Evolutionary conservation across 2,888 invertebrate genomes (phyloP).

Genomic region (Ophioninae sp.): DNA sequence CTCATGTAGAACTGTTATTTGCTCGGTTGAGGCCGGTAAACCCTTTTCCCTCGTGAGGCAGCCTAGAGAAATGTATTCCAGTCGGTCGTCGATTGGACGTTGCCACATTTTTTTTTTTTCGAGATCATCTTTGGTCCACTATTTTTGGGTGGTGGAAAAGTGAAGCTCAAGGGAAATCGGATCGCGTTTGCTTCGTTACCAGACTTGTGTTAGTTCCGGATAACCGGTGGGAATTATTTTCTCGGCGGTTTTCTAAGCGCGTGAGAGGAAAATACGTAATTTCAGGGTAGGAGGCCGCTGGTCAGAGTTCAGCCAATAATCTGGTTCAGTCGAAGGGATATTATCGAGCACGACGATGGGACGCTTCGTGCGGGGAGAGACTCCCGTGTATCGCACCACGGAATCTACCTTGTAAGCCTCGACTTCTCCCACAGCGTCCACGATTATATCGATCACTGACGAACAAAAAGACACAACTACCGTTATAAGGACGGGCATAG

Average conservation of each 20-base stretch:
- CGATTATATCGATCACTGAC: conserved; percentile 25
- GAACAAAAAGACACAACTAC: conserved; percentile 19
- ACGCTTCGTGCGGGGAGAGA: conserved; percentile 44
- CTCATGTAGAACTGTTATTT: conserved; percentile 34
- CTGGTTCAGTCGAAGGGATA: conserved; percentile 72
- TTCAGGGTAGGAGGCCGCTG: conserved; percentile 31
- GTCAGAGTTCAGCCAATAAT: conserved; percentile 77
- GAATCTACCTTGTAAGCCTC: conserved; percentile 50
- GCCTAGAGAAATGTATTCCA: neutral
- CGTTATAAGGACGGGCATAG: neutral
- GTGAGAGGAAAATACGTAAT: conserved; percentile 16
- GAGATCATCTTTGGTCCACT: neutral
- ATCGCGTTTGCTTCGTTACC: neutral
- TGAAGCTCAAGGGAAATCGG: neutral
- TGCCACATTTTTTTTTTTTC: neutral
- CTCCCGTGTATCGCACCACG: conserved; percentile 45
- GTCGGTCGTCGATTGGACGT: neutral
- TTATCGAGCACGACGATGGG: conserved; percentile 32
- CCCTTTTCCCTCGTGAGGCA: neutral
- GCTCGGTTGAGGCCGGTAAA: conserved; percentile 1
- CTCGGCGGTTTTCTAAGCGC: conserved; percentile 11
- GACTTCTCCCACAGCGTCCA: conserved; percentile 27
- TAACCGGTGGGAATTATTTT: neutral
- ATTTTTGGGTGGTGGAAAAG: neutral
- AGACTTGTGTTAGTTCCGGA: neutral